These are phyloP conservation scores for Chaetoderma sp. DNA, from an alignment of 2,888 invertebrate species.

Conservation along the genomic window DNA sequence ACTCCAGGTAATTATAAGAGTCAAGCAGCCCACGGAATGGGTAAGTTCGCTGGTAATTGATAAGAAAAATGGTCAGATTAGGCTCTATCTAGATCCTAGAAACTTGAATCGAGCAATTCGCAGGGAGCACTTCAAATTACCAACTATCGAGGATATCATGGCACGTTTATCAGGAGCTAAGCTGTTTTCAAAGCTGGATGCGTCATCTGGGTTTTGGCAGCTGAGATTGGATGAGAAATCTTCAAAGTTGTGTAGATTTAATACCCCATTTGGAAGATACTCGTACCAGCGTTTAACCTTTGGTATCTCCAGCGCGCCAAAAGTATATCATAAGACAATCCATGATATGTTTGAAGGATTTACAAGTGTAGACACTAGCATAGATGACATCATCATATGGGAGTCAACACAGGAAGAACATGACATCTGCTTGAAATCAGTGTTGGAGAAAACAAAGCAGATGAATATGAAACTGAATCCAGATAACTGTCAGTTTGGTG, in stretches of 20 bases:
- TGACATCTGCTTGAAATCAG: background rate
- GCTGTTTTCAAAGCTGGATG: slow-evolving; percentile 36
- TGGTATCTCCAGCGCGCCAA: slow-evolving; percentile 15
- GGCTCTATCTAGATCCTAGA: background rate
- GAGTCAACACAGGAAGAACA: slow-evolving; percentile 7
- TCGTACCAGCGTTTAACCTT: background rate
- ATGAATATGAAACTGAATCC: slow-evolving; percentile 1
- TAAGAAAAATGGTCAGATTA: slow-evolving; percentile 3
- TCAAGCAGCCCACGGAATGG: slow-evolving; percentile 22
- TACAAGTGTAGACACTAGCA: slow-evolving; percentile 9
- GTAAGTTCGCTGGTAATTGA: background rate
- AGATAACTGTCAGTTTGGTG: slow-evolving; percentile 18
- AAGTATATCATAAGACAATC: slow-evolving; percentile 11
- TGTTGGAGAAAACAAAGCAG: background rate
- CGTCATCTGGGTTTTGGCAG: slow-evolving; percentile 38
- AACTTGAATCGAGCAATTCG: background rate
- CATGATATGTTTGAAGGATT: slow-evolving; percentile 8
- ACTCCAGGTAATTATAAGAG: slow-evolving; percentile 9
- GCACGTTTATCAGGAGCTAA: slow-evolving; percentile 27
- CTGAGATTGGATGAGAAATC: slow-evolving; percentile 23
- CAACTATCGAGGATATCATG: slow-evolving; percentile 37
- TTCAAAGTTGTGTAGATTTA: slow-evolving; percentile 23
- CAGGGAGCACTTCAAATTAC: too few relatives aligned
- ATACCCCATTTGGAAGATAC: slow-evolving; percentile 33
- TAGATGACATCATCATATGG: slow-evolving; percentile 18